Evolutionary conservation across 2,797 vertebrate genomes (phyloP).

Genomic region (Xenops minutus): DNA sequence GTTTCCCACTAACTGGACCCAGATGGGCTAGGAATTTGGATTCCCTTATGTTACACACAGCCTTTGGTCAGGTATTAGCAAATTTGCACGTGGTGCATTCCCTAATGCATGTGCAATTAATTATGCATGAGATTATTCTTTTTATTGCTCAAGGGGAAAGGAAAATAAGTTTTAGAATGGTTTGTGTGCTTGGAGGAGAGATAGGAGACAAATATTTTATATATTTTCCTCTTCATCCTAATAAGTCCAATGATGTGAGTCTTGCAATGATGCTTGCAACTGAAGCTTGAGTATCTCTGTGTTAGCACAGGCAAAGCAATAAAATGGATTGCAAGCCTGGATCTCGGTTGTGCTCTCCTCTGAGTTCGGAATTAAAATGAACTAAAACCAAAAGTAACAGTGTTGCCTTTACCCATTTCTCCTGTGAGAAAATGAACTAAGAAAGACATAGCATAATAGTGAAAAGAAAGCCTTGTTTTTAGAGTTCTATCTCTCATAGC

Average conservation of each 20-base stretch:
- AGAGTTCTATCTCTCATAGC: not conserved
- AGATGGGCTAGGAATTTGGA: not conserved
- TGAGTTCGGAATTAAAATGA: constrained; percentile 6
- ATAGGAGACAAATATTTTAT: not conserved
- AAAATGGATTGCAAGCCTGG: not conserved
- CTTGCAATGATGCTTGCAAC: not conserved
- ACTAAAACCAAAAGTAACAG: not conserved
- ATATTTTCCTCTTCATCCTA: not conserved
- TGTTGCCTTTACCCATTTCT: not conserved
- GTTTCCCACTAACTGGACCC: not conserved
- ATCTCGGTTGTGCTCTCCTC: not conserved
- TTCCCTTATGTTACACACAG: not conserved
- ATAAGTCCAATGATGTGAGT: fast-evolving
- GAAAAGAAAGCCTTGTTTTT: not conserved
- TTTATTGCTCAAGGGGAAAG: not conserved
- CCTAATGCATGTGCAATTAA: not conserved
- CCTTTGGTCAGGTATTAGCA: not conserved
- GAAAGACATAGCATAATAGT: not conserved
- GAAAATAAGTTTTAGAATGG: not conserved
- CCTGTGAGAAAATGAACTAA: not conserved
- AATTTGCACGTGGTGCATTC: not conserved
- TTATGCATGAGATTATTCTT: not conserved
- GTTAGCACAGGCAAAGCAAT: not conserved
- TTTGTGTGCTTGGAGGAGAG: not conserved
- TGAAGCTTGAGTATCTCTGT: not conserved